phyloP scores from a whole-genome alignment of 2,113 vertebrate genomes.

The Mungos mungo region DNA sequence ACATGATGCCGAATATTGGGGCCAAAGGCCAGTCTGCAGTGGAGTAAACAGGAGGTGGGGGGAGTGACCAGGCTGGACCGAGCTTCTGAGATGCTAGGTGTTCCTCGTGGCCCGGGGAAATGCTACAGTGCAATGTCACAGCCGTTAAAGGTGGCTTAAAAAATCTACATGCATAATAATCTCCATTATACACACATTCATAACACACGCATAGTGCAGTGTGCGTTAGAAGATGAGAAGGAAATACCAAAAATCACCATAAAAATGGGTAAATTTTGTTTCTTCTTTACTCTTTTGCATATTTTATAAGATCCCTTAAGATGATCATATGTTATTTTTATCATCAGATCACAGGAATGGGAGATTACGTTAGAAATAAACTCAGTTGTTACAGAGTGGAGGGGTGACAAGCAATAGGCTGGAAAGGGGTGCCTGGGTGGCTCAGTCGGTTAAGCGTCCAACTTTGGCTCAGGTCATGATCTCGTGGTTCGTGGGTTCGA shows the following conservation, averaged over 20 bases:
- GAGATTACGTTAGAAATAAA: background rate
- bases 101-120: background rate
- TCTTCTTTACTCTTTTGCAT: background rate
- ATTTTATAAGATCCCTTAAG: conserved; percentile 1
- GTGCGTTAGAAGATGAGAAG: background rate
- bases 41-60: background rate
- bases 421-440: too few relatives aligned
- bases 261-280: background rate
- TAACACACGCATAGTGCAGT: background rate
- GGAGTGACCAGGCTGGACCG: background rate
- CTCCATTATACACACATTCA: background rate
- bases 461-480: too few relatives aligned
- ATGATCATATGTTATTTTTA: background rate
- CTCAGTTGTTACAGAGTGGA: background rate
- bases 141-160: background rate
- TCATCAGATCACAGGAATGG: background rate
- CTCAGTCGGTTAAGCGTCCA: too few relatives aligned
- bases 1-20: background rate
- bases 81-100: background rate
- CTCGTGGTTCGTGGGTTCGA: too few relatives aligned
- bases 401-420: background rate
- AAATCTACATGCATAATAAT: background rate
- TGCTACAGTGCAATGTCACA: background rate
- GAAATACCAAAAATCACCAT: background rate
- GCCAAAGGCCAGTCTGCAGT: background rate